These are phyloP conservation scores for Acanthiza pusilla DNA, from an alignment of 2,797 vertebrate genomes.

Conservation along the genomic window DNA sequence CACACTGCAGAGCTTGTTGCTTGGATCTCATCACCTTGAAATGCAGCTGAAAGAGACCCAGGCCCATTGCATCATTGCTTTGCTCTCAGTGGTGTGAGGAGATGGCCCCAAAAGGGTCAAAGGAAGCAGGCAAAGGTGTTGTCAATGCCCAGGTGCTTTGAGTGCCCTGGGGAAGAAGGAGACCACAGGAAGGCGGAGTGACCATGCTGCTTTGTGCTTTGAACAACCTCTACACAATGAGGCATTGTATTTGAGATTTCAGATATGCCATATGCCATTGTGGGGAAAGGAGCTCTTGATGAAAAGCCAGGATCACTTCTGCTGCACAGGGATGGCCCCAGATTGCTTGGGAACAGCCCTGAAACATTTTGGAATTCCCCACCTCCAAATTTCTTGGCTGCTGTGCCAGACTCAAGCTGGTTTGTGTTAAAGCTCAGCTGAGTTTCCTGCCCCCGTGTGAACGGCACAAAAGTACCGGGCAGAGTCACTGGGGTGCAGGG, in stretches of 20 bases:
- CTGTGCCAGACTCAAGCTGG: too few relatives aligned
- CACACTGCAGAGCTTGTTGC: too few relatives aligned
- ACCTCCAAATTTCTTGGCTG: neutral
- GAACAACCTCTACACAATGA: neutral
- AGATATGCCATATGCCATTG: neutral
- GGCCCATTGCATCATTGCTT: neutral
- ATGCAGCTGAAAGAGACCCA: neutral
- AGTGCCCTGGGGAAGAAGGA: neutral
- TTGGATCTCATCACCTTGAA: neutral
- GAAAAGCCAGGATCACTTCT: rapidly evolving
- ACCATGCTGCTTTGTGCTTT: too few relatives aligned
- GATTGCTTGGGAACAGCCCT: neutral
- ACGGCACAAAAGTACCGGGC: neutral
- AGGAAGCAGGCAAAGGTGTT: neutral
- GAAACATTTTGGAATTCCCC: neutral
- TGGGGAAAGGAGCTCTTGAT: neutral
- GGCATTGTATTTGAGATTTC: neutral
- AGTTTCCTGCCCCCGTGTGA: neutral
- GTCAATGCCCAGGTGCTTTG: neutral
- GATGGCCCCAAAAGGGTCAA: neutral
- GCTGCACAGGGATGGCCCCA: rapidly evolving
- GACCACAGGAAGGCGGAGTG: neutral
- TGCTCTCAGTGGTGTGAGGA: neutral
- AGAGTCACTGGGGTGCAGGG: neutral
- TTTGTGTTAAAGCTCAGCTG: neutral